Evolutionary conservation across 2,797 vertebrate genomes (phyloP).

Genomic region (Anguilla marmorata): DNA sequence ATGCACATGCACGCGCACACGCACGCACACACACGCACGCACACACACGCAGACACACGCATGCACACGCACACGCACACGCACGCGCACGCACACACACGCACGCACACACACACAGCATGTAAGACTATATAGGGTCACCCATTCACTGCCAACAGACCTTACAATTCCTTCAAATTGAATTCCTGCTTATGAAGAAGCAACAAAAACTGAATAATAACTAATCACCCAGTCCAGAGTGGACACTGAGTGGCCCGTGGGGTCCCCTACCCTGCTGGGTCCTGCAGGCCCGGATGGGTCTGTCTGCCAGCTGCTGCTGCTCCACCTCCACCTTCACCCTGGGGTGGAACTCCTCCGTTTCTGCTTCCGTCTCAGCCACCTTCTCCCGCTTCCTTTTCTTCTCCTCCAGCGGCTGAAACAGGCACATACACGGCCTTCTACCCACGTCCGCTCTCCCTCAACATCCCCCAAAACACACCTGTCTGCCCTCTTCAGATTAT

Average conservation of each 20-base stretch:
- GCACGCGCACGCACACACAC: slow-evolving; percentile 1
- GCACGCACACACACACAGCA: not conserved
- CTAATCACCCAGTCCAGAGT: not conserved
- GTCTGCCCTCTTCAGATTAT: not conserved
- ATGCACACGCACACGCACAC: not conserved
- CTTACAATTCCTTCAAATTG: slow-evolving; percentile 1
- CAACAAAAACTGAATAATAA: not conserved
- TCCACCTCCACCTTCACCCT: slow-evolving; percentile 68
- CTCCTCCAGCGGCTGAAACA: slow-evolving; percentile 73
- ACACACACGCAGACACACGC: slow-evolving; percentile 18
- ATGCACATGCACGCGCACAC: not conserved
- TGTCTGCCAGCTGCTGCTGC: slow-evolving; percentile 81
- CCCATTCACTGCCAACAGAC: not conserved
- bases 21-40: no score
- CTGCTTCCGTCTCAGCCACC: slow-evolving; percentile 80
- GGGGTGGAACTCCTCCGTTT: slow-evolving; percentile 79
- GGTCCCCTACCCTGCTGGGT: slow-evolving; percentile 82
- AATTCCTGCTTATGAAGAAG: not conserved
- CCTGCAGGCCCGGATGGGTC: slow-evolving; percentile 87
- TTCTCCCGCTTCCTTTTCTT: slow-evolving; percentile 91
- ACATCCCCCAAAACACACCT: slow-evolving; percentile 29
- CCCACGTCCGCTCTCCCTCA: not conserved
- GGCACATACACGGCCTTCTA: not conserved
- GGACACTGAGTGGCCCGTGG: not conserved
- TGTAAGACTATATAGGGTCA: not conserved